Conservation (phyloP, 2,888 invertebrate genomes). For the Pristionchus exspectatus region DNA sequence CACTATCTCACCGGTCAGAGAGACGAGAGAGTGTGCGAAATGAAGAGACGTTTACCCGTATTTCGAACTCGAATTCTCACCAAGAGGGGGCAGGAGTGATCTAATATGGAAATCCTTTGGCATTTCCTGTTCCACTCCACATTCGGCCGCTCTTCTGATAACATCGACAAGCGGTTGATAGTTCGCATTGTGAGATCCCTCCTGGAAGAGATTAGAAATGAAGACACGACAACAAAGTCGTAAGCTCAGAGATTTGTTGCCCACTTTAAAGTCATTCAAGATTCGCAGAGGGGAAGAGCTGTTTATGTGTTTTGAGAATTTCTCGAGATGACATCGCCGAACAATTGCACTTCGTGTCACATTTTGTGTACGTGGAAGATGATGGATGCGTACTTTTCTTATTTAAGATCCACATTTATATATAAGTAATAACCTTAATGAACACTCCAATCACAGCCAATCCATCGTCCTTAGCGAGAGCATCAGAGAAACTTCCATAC, state of each 20-base stretch:
- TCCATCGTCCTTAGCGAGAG: conserved; percentile 71
- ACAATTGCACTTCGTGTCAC: too few species aligned
- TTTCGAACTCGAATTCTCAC: conserved; percentile 36
- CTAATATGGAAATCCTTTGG: conserved; percentile 63
- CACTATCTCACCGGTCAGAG: too few species aligned
- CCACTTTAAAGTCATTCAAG: not conserved
- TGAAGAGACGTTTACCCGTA: too few species aligned
- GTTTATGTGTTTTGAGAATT: conserved; percentile 10
- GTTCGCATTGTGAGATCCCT: conserved; percentile 64
- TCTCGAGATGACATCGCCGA: not conserved
- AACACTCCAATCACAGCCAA: conserved; percentile 75
- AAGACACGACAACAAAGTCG: not conserved
- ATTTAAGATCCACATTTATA: not conserved
- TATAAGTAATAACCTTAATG: conserved; percentile 66
- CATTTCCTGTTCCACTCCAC: conserved; percentile 57
- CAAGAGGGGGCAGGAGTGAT: conserved; percentile 59
- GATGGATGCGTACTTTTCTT: not conserved
- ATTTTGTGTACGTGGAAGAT: too few species aligned
- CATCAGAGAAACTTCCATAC: conserved; percentile 71
- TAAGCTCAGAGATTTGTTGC: too few species aligned
- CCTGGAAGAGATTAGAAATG: conserved; percentile 56
- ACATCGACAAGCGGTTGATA: conserved; percentile 68
- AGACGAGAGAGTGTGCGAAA: too few species aligned
- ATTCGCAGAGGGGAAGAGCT: not conserved
- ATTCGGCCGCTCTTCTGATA: conserved; percentile 62